These are phyloP conservation scores for Antitype chi DNA, from an alignment of 2,888 invertebrate species.

Conservation along the genomic window DNA sequence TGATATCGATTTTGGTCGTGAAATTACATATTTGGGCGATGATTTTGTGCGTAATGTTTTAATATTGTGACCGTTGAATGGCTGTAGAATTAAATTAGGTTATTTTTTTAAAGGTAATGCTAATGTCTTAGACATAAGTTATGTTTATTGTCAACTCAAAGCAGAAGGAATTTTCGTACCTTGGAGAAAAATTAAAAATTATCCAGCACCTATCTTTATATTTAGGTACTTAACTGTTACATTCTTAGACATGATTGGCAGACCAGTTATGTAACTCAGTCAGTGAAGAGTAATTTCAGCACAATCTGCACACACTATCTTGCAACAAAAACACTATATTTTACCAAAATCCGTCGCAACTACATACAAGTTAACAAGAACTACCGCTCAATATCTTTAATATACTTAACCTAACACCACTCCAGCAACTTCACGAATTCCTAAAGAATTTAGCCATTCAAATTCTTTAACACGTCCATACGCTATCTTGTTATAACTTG, in stretches of 20 bases:
- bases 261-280: not conserved
- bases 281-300: too few relatives aligned
- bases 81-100: too few relatives aligned
- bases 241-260: not conserved
- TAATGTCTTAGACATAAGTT: not conserved
- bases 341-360: slow-evolving; percentile 10
- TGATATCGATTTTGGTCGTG: not conserved
- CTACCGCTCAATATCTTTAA: slow-evolving; percentile 33
- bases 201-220: not conserved
- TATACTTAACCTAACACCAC: slow-evolving; percentile 39
- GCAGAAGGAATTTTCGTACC: not conserved
- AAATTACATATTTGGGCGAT: not conserved
- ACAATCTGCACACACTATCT: not conserved
- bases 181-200: not conserved
- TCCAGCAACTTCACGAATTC: slow-evolving; percentile 31
- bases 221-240: not conserved
- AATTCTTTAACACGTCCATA: slow-evolving; percentile 62
- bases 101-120: not conserved
- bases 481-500: slow-evolving; percentile 69
- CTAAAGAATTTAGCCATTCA: slow-evolving; percentile 49
- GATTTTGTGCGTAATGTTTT: not conserved
- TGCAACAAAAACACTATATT: not conserved
- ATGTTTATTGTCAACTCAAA: not conserved
- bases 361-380: slow-evolving; percentile 12
- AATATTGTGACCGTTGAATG: not conserved